A percentile compares a stretch with the other conserved stretches of the same genome.
phyloP scores from a whole-genome alignment of 1,140 invertebrate species.

The Heliconius hermathena region DNA sequence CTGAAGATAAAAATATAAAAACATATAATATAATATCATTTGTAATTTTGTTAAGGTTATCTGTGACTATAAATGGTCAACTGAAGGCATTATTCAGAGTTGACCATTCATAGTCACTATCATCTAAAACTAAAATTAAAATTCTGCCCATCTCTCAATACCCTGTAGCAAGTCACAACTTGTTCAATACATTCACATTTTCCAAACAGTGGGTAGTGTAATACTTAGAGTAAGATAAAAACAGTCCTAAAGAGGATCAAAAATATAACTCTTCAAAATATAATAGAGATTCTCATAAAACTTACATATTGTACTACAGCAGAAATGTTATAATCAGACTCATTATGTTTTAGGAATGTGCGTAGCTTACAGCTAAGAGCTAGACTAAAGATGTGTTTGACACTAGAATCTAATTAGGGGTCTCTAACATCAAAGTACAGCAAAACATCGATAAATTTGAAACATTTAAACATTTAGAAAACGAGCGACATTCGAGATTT shows the following conservation, averaged over 20 bases:
- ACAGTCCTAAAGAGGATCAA: constrained; percentile 72
- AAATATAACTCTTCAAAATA: constrained; percentile 80
- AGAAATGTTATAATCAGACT: constrained; percentile 80
- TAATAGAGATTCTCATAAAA: constrained; percentile 71
- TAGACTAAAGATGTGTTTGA: constrained; percentile 58
- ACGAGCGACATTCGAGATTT: constrained; percentile 66
- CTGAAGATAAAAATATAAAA: constrained; percentile 37
- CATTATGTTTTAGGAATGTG: constrained; percentile 77
- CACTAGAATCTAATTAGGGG: constrained; percentile 58
- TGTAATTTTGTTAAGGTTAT: constrained; percentile 48
- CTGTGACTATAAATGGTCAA: constrained; percentile 18
- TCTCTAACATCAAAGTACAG: constrained; percentile 60
- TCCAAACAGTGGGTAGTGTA: constrained; percentile 64
- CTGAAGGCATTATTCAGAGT: neutral
- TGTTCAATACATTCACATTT: constrained; percentile 51
- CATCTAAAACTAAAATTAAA: neutral
- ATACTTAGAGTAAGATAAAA: constrained; percentile 71
- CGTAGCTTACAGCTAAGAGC: constrained; percentile 71
- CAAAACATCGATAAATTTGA: constrained; percentile 52
- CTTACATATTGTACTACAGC: constrained; percentile 71
- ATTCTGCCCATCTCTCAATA: constrained; percentile 57
- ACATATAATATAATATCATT: constrained; percentile 45
- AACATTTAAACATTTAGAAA: constrained; percentile 63
- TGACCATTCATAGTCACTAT: neutral
- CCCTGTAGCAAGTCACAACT: constrained; percentile 76